Base-by-base conservation (phyloP, 2,113 vertebrate genomes). In the Chamaea fasciata region DNA sequence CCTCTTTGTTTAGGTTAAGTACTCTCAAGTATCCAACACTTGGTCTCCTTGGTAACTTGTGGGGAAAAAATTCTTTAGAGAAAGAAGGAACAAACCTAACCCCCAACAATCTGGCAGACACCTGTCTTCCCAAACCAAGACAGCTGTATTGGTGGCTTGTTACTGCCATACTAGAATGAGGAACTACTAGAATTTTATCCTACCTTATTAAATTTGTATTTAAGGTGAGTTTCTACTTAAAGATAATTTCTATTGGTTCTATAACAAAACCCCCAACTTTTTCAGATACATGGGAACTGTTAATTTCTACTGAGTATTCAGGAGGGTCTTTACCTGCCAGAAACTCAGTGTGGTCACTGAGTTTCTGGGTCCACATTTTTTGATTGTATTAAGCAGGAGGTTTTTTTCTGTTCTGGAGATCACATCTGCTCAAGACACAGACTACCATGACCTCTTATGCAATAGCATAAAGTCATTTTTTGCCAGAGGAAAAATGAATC, bases 401-500 rank as follows among this genome's bases (percentile, higher is more conserved):
- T 30, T 83, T 79, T 79, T 79, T 93, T 30, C 30, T 33, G 7
- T 63, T 89, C n/a, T 39, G 31, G 67, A 69, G 35, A 49, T 90
- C 46, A 65, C 18, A 47, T 90, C 69, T 79, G 11, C 30, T 70
- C 47, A 82, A 67, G 37, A 82, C 12, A 6, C 39, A 77, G 52
- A 89, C 15, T 23, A 70, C 47, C 35, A 28, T 67, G 39, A 70
- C 19, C 19, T 77, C 68, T 93, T 92, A 88, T n/a, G 46, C 47
- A 93, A 91, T 9, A 81, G 17, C 55, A 73, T 27, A 35, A 78
- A 75, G 15, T 69, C 3, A 21, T 70, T 65, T 67, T 90, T 86
- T 74, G 67, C 80, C 68, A 80, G 75, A 79, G 75, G 74, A 90
- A 95, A 94, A 95, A 60, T 77, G 20, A 95, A 69, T 47, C 57